A percentile compares a stretch with the other conserved stretches of the same genome.
phyloP scores from a whole-genome alignment of 2,797 vertebrate species.

The Rhinatrema bivittatum region DNA sequence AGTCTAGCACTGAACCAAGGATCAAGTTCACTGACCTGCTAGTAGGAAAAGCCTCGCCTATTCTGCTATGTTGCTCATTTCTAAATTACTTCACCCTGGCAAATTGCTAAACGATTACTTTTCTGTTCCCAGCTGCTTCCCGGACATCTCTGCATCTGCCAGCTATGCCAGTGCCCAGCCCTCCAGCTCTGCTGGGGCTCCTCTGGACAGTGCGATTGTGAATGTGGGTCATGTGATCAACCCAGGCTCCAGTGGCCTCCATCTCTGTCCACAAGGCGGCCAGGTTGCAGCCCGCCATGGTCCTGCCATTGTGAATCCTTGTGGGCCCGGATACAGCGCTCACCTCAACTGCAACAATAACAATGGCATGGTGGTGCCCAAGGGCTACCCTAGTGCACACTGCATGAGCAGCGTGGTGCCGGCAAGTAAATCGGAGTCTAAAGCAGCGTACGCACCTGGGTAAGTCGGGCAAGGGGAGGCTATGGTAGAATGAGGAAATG shows the following conservation, averaged over 20 bases:
- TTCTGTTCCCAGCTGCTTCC: slow-evolving; percentile 59
- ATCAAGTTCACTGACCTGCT: too few relatives aligned
- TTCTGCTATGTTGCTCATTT: too few relatives aligned
- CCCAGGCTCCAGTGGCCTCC: slow-evolving; percentile 42
- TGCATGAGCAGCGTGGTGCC: slow-evolving; percentile 63
- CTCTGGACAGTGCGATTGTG: slow-evolving; percentile 21
- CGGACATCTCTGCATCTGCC: slow-evolving; percentile 58
- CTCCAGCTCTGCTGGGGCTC: slow-evolving; percentile 55
- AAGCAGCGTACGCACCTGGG: slow-evolving; percentile 84
- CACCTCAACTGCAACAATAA: slow-evolving; percentile 69
- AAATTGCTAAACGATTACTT: background rate
- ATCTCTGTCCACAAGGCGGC: slow-evolving; percentile 64
- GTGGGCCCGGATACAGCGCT: slow-evolving; percentile 36
- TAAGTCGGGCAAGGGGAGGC: slow-evolving; percentile 31
- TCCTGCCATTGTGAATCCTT: slow-evolving; percentile 46
- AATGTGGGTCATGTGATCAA: slow-evolving; percentile 59
- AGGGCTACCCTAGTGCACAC: slow-evolving; percentile 73
- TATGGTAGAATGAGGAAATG: too few relatives aligned
- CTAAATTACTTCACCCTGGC: too few relatives aligned
- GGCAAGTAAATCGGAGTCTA: slow-evolving; percentile 87
- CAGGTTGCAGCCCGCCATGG: slow-evolving; percentile 47
- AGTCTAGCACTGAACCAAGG: too few relatives aligned
- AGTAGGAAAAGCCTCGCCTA: too few relatives aligned
- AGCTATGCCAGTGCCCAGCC: slow-evolving; percentile 75
- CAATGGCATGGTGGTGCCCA: slow-evolving; percentile 55